Conservation (phyloP, 2,797 vertebrate species). For the Sebastes vulpes region DNA sequence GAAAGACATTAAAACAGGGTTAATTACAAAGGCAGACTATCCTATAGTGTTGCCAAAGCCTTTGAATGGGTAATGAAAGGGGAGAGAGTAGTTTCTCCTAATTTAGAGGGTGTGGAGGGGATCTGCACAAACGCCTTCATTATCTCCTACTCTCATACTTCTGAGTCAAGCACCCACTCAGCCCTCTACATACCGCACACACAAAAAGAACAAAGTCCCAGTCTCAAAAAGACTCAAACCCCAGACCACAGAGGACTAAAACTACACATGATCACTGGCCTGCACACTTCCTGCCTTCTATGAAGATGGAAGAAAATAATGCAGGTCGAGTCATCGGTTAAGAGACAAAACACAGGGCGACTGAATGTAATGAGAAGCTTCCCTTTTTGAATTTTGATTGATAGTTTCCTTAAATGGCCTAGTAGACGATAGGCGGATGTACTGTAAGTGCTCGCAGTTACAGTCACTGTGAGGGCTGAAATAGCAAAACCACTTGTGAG, state of each 20-base stretch:
- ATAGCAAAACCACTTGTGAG: slow-evolving; percentile 5
- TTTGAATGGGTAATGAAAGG: slow-evolving; percentile 66
- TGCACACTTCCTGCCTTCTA: slow-evolving; percentile 35
- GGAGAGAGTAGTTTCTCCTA: slow-evolving; percentile 26
- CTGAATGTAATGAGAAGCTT: slow-evolving; percentile 61
- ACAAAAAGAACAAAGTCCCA: slow-evolving; percentile 27
- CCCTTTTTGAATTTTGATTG: slow-evolving; percentile 51
- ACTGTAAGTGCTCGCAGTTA: slow-evolving; percentile 16
- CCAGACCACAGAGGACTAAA: slow-evolving; percentile 45
- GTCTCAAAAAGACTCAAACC: slow-evolving; percentile 43
- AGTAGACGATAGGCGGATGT: neutral
- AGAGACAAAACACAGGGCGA: slow-evolving; percentile 46
- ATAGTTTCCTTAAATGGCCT: slow-evolving; percentile 54
- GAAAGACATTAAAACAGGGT: slow-evolving; percentile 3
- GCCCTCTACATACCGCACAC: slow-evolving; percentile 1
- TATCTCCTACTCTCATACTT: slow-evolving; percentile 45
- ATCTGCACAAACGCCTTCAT: slow-evolving; percentile 51
- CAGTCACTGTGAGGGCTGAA: slow-evolving; percentile 23
- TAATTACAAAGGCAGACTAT: slow-evolving; percentile 8
- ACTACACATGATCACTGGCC: slow-evolving; percentile 39
- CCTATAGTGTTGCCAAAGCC: slow-evolving; percentile 13
- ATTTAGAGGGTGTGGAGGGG: slow-evolving; percentile 19
- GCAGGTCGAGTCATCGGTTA: slow-evolving; percentile 17
- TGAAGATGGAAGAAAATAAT: slow-evolving; percentile 25
- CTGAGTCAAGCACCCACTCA: slow-evolving; percentile 48